Conservation (phyloP, 1,140 invertebrate genomes). For the Mya arenaria region DNA sequence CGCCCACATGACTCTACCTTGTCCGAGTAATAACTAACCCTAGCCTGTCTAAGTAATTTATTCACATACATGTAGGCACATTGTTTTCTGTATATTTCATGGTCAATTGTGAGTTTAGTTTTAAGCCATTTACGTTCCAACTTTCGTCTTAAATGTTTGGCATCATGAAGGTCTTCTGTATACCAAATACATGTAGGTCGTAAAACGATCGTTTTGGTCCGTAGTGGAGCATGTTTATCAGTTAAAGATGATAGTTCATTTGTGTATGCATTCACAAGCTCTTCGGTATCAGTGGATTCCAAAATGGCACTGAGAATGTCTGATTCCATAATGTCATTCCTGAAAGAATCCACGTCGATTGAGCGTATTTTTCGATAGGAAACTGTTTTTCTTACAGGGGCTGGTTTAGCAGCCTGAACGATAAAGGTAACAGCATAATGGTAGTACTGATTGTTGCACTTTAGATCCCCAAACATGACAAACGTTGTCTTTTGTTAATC, state of each 20-base stretch:
- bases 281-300: too few species aligned
- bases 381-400: slow-evolving; percentile 22
- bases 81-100: slow-evolving; percentile 2
- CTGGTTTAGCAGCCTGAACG: neutral
- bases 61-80: slow-evolving; percentile 14
- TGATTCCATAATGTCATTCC: neutral
- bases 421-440: slow-evolving; percentile 33
- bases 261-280: too few species aligned
- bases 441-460: too few species aligned
- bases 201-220: slow-evolving; percentile 13
- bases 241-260: too few species aligned
- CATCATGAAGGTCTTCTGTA: slow-evolving; percentile 8
- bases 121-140: neutral
- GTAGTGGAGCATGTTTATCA: slow-evolving; percentile 14
- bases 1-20: slow-evolving; percentile 19
- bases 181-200: slow-evolving; percentile 4
- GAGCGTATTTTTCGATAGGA: slow-evolving; percentile 8
- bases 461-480: too few species aligned
- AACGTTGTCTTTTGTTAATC: too few species aligned
- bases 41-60: slow-evolving; percentile 20
- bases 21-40: neutral
- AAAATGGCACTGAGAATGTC: too few species aligned
- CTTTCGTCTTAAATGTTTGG: slow-evolving; percentile 23
- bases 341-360: slow-evolving; percentile 1
- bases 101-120: slow-evolving; percentile 5